phyloP scores from a whole-genome alignment of 2,888 invertebrate genomes.

The Mythimna vitellina region DNA sequence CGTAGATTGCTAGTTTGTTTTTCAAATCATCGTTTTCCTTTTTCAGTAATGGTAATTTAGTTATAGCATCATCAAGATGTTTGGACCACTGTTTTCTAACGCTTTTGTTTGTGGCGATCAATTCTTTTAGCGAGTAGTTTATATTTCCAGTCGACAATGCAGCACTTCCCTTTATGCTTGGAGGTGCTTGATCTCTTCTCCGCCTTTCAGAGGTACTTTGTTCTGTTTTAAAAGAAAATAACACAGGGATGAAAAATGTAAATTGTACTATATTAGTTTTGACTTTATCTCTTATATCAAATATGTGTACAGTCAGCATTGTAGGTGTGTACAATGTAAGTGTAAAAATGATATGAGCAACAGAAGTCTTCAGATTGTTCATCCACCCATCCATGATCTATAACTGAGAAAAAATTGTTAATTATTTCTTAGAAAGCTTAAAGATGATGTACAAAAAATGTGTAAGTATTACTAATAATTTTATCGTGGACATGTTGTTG shows the following conservation, averaged over 20 bases:
- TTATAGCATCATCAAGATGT: constrained; percentile 4
- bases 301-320: background rate
- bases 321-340: background rate
- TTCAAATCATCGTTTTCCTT: constrained; percentile 11
- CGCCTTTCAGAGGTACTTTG: background rate
- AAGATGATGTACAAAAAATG: too few relatives aligned
- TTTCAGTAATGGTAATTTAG: constrained; percentile 2
- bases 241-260: background rate
- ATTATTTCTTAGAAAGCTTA: background rate
- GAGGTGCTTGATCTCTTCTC: background rate
- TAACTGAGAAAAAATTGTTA: background rate
- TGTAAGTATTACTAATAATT: too few relatives aligned
- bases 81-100: constrained; percentile 13
- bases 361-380: background rate
- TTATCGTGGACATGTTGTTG: background rate
- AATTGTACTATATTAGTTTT: background rate
- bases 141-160: constrained; percentile 2
- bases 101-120: background rate
- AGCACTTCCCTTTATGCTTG: background rate
- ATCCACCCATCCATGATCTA: too few relatives aligned
- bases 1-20: constrained; percentile 12
- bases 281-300: background rate
- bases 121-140: constrained; percentile 27
- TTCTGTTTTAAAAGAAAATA: constrained; percentile 35
- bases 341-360: background rate